phyloP scores from a whole-genome alignment of 2,113 vertebrate species.

The Spilogale gracilis region DNA sequence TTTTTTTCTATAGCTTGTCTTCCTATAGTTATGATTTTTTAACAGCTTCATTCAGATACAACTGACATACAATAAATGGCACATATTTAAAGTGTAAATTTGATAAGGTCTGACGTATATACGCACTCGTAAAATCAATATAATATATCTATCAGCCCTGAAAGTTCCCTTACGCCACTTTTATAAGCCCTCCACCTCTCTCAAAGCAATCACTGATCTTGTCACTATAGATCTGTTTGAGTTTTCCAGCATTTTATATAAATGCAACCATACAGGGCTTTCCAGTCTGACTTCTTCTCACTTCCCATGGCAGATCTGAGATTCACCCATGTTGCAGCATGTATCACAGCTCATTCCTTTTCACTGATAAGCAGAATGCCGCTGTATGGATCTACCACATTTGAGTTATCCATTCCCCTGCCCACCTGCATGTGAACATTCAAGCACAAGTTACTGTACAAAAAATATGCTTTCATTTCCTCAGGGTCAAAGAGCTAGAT shows the following conservation, averaged over 20 bases:
- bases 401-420: not conserved
- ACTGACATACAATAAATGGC: not conserved
- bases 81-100: not conserved
- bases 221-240: not conserved
- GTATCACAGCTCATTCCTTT: not conserved
- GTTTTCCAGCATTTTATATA: conserved; percentile 7
- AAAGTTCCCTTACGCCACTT: not conserved
- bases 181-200: not conserved
- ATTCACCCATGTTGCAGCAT: not conserved
- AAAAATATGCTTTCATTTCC: not conserved
- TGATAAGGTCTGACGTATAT: not conserved
- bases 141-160: not conserved
- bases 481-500: not conserved
- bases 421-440: not conserved
- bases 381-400: not conserved
- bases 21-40: not conserved
- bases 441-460: not conserved
- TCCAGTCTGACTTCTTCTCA: not conserved
- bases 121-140: not conserved
- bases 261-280: not conserved
- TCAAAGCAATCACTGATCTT: not conserved
- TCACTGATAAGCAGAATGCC: not conserved
- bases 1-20: not conserved
- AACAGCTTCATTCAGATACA: not conserved
- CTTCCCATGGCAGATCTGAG: not conserved